phyloP scores from a whole-genome alignment of 1,140 invertebrate genomes.

The Drosophila cardini region DNA sequence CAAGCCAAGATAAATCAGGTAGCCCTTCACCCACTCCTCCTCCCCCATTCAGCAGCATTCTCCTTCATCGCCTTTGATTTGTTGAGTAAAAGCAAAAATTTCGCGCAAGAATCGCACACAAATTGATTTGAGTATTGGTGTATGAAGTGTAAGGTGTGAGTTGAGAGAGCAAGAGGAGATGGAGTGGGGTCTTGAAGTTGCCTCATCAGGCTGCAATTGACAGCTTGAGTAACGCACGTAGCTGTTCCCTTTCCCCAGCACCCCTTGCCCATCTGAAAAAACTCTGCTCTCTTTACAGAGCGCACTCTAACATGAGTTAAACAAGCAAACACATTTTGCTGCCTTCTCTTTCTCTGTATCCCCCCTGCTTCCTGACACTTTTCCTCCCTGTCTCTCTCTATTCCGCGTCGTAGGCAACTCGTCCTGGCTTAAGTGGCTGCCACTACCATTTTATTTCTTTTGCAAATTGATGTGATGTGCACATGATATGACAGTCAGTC shows the following conservation, averaged over 20 bases:
- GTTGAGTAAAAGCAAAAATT: slow-evolving; percentile 15
- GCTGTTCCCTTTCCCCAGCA: slow-evolving; percentile 7
- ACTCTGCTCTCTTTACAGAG: not conserved
- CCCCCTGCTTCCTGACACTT: not conserved
- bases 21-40: not conserved
- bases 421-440: slow-evolving; percentile 58
- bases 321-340: slow-evolving; percentile 50
- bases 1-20: slow-evolving; percentile 1
- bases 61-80: slow-evolving; percentile 32
- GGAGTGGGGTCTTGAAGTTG: not conserved
- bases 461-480: slow-evolving; percentile 67
- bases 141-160: slow-evolving; percentile 23
- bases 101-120: slow-evolving; percentile 32
- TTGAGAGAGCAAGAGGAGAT: not conserved
- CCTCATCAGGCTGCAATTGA: slow-evolving; percentile 48
- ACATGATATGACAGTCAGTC: slow-evolving; percentile 61
- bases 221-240: slow-evolving; percentile 52
- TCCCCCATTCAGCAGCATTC: not conserved
- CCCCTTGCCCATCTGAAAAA: not conserved
- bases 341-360: not conserved
- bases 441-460: slow-evolving; percentile 61
- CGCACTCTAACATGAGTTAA: slow-evolving; percentile 24
- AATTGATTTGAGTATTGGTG: slow-evolving; percentile 62
- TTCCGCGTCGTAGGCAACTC: slow-evolving; percentile 5
- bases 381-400: not conserved